Base-by-base conservation (phyloP, 2,113 vertebrate species). In the Ophiodon elongatus region DNA sequence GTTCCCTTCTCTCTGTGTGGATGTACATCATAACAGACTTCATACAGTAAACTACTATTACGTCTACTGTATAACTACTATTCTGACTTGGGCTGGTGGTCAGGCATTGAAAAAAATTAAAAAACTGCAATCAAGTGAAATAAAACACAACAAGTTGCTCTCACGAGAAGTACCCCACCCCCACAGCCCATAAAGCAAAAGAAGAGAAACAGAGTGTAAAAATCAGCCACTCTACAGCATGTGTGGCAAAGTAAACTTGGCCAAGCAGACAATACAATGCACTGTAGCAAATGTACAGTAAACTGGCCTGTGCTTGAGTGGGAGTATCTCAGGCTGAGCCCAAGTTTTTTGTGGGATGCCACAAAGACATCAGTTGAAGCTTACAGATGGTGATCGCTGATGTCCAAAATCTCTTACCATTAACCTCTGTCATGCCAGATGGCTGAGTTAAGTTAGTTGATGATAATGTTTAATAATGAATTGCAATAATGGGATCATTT, bases 341-440 rank as follows among this genome's bases (percentile, higher is more conserved):
- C 27, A 79, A 75, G 76, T 75, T 78, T 72, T 80, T 83, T 57
- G 72, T 59, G 75, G 80, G 71, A 71, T 43, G 43, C 75, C 83
- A 83, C 77, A 87, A 63, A 27, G 41, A 47, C 17, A 39, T 17
- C 14, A 43, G 8, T 3, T 56, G 23, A 68, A 43, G 68, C 65
- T 50, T 73, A 50, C 79, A 82, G 73, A 76, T 73, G 79, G 71
- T 62, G 41, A 77, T 19, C 10, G 0, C 72, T 62, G 60, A 68
- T 65, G 47, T 19, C 63, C 73, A 76, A 83, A 72, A 43, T 14
- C 29, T 43, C 63, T 5, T 25, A 6, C 10, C 23, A 47, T n/a
- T 5, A 15, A 3, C 19, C 0, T 8, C 56, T 64, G 23, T 31
- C 35, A 39, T 31, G 60, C 13, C 39, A 50, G n/a, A 64, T 73